Evolutionary conservation across 2,797 vertebrate genomes (phyloP), one percentile per base, ranked within the genome.

Genomic region (Gephyroberyx darwinii): DNA sequence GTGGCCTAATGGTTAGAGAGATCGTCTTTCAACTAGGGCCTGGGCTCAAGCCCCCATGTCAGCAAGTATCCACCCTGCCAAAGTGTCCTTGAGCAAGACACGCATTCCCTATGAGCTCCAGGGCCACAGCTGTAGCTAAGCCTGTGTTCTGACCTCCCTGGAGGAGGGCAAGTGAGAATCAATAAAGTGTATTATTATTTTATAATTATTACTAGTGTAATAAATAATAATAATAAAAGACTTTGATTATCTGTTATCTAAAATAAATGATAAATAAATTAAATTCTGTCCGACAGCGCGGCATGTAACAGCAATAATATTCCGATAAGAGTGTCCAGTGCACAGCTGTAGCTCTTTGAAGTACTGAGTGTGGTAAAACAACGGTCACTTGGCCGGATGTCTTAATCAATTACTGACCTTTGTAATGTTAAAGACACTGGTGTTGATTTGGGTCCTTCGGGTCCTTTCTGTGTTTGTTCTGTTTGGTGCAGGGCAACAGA

Each of bases 261-360:
- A 56, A 61, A 39, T 3, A 17, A 72, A n/a, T 33, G 17, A 22
- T 17, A 22, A 55, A 31, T 16, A 54, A 65, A 61, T 74, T 56
- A 47, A 43, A 17, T 4, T 63, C 6, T 31, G 56, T 77, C 43
- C 14, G 68, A 61, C 70, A 82, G 20, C 62, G 47, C 37, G 63
- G 74, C 60, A 65, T 72, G 64, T 82, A 70, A 37, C 56, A 37
- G 60, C 73, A 86, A 45, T 75, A 80, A 63, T 74, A 56, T 82
- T 86, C 65, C 62, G 62, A 47, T 54, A 54, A 69, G 59, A 79
- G 83, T 57, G 78, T 82, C 63, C 65, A 72, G 73, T 81, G 67
- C 86, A 78, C 72, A 31, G 65, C 43, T 47, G 51, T 26, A 26
- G 26, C 26, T 26, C 26, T 26, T 26, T 26, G 26, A 26, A 26